Evolutionary conservation across 35 echinoderm and acorn worm genomes (phyloP), one percentile per base, ranked within the genome.

Genomic region (Apostichopus californicus): DNA sequence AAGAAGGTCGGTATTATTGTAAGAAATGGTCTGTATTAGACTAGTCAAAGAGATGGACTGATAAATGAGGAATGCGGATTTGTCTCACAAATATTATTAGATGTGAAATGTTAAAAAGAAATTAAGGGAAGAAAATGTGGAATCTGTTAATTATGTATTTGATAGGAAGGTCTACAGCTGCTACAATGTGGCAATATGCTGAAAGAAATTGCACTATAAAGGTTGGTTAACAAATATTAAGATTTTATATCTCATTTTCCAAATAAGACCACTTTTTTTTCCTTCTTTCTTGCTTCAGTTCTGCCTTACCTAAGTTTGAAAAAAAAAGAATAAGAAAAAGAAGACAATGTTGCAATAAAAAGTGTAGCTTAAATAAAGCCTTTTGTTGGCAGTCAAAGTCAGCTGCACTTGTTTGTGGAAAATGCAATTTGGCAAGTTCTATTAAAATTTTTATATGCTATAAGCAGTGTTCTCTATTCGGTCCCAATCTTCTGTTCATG

Each of bases 311-410:
- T 58, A 85, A 85, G 81, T 85, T 85, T 21, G 15, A 60, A 46
- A 10, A 81, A 81, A 81, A 46, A 81, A 55, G 52, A 83, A 82
- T 82, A 18, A 56, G 13, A 56, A 56, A 46, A 46, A 46, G 34
- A 46, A 46, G 34, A 46, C 34, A 85, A 85, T 58, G 81, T 85
- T 85, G 81, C 81, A 85, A 85, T 85, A 83, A 85, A 73, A 61
- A 81, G 78, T 81, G 55, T 85, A 59, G 57, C 56, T 20, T 75
- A 75, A 75, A 75, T 46, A 46, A 46, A 46, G 34, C 15, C 58
- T 61, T 75, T 20, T 21, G 17, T n/a, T 75, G 71, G 17, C 7
- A 18, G 71, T 18, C 17, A 18, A 24, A 18, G 71, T 75, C 71
- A 75, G 20, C 71, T 18, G 71, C 71, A 75, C 71, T 75, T 18